phyloP scores from a whole-genome alignment of 2,888 invertebrate species.

The Lamproptera curius region DNA sequence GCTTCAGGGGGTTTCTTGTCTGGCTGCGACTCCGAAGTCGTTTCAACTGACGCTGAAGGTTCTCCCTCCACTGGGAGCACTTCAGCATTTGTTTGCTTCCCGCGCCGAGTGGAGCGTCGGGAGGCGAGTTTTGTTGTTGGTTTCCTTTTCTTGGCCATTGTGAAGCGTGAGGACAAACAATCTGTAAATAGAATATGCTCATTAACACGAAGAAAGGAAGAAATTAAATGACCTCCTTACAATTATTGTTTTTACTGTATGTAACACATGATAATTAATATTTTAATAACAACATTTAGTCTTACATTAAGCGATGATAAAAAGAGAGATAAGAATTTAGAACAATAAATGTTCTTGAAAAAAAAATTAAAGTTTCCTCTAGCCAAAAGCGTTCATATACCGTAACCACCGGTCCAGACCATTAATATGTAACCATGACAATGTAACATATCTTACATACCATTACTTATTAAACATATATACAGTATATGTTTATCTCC shows the following conservation, averaged over 20 bases:
- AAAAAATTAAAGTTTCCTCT: conserved; percentile 8
- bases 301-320: no score
- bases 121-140: conserved; percentile 48
- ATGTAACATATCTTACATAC: conserved; percentile 36
- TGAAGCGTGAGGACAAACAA: conserved; percentile 42
- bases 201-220: conserved; percentile 29
- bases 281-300: no score
- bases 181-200: conserved; percentile 41
- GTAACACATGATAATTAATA: conserved; percentile 17
- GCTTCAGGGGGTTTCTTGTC: conserved; percentile 30
- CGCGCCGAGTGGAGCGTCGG: conserved; percentile 58
- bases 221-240: conserved; percentile 55
- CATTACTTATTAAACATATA: conserved; percentile 46
- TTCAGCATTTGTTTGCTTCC: conserved; percentile 46
- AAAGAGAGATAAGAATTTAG: no score
- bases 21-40: conserved; percentile 26
- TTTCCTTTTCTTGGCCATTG: conserved; percentile 70
- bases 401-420: conserved; percentile 53
- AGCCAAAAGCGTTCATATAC: conserved; percentile 25
- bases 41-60: conserved; percentile 39
- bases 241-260: conserved; percentile 35
- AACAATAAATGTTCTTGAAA: background rate
- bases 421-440: conserved; percentile 29
- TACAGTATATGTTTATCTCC: conserved; percentile 31
- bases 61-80: conserved; percentile 41